These are phyloP conservation scores for Drosophila nikananu DNA, from an alignment of 1,140 invertebrate genomes.

Conservation along the genomic window DNA sequence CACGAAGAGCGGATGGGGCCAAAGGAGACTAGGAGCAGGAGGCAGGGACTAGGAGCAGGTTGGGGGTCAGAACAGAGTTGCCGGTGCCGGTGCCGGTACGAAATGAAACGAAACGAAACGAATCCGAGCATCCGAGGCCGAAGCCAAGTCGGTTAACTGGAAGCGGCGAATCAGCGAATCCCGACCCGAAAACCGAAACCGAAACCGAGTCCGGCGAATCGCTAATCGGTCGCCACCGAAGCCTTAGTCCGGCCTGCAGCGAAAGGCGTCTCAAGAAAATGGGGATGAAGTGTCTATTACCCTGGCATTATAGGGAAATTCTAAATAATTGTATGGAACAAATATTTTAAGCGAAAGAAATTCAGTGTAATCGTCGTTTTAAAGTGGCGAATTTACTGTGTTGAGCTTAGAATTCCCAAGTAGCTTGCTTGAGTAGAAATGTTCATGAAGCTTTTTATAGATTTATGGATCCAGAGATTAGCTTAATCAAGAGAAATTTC, in stretches of 20 bases:
- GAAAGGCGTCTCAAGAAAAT: neutral
- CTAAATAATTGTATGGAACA: neutral
- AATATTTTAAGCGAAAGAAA: neutral
- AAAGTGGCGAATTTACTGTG: neutral
- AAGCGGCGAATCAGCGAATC: conserved; percentile 37
- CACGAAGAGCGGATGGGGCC: too few species aligned
- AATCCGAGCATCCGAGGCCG: neutral
- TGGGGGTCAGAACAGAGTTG: neutral
- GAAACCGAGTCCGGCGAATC: conserved; percentile 30
- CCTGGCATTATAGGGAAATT: conserved; percentile 2
- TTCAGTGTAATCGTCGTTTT: neutral
- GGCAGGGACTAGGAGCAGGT: neutral
- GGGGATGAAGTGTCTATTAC: conserved; percentile 12
- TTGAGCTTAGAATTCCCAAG: neutral
- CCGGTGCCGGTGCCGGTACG: conserved; percentile 42
- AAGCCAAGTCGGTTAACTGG: conserved; percentile 54
- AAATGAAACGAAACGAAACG: conserved; percentile 42
- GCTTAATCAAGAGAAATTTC: too few species aligned
- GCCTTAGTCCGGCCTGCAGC: conserved; percentile 17
- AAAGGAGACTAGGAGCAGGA: neutral
- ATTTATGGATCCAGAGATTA: too few species aligned
- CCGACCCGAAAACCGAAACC: conserved; percentile 21
- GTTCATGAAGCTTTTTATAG: too few species aligned
- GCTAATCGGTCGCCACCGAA: conserved; percentile 39
- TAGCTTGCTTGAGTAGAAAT: too few species aligned